phyloP scores from a whole-genome alignment of 2,888 invertebrate genomes.

The Cerceris rybyensis region DNA sequence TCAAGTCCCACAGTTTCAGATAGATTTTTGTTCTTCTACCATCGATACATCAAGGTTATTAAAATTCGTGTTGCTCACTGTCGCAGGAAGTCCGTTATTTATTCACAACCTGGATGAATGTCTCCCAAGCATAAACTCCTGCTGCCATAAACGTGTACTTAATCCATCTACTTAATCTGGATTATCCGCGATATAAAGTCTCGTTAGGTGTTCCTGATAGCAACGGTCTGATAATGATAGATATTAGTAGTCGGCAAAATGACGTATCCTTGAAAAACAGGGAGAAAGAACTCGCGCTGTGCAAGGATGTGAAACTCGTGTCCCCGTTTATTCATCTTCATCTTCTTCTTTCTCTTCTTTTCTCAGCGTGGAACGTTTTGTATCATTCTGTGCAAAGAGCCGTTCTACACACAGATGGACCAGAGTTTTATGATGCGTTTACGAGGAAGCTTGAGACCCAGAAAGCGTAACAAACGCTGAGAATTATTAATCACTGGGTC shows the following conservation, averaged over 20 bases:
- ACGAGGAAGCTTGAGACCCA: conserved; percentile 12
- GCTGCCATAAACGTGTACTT: too few relatives aligned
- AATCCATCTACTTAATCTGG: conserved; percentile 45
- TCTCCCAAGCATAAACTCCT: too few relatives aligned
- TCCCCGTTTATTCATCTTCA: conserved; percentile 14
- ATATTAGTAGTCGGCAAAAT: conserved; percentile 12
- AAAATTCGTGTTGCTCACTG: too few relatives aligned
- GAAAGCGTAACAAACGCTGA: conserved; percentile 50
- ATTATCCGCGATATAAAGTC: conserved; percentile 28
- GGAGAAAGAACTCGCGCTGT: neutral
- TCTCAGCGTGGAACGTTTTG: neutral
- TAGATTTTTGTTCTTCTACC: too few relatives aligned
- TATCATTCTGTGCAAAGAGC: too few relatives aligned
- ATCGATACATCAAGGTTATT: too few relatives aligned
- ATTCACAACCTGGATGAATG: too few relatives aligned
- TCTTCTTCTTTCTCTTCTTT: neutral
- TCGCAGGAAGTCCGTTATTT: too few relatives aligned
- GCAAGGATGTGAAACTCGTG: conserved; percentile 40
- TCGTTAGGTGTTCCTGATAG: conserved; percentile 31
- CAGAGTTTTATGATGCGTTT: neutral
- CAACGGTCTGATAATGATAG: conserved; percentile 35
- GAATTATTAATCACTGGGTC: conserved; percentile 38
- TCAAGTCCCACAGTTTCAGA: too few relatives aligned
- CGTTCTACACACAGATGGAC: too few relatives aligned
- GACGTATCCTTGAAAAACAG: conserved; percentile 19